phyloP scores from a whole-genome alignment of 2,797 vertebrate species.

The Pipistrellus kuhlii region DNA sequence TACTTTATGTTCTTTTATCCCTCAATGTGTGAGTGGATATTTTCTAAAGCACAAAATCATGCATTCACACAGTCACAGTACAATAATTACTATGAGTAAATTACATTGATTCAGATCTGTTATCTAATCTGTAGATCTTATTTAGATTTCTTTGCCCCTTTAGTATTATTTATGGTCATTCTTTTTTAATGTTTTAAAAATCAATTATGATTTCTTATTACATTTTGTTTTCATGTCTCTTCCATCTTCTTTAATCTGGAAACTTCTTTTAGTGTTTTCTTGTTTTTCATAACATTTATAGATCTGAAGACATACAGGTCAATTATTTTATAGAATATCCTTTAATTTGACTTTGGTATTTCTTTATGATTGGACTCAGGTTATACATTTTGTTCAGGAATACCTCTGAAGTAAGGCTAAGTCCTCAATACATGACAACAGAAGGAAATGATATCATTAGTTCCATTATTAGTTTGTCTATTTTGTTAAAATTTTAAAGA shows the following conservation, averaged over 20 bases:
- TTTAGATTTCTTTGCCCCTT: not conserved
- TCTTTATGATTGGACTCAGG: not conserved
- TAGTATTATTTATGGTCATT: not conserved
- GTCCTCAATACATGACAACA: not conserved
- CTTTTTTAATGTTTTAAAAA: not conserved
- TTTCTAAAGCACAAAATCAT: not conserved
- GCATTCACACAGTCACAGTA: not conserved
- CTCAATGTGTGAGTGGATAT: not conserved
- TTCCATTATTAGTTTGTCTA: not conserved
- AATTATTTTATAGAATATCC: not conserved
- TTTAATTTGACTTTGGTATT: not conserved
- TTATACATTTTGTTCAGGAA: not conserved
- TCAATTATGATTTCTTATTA: not conserved
- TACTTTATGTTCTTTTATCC: not conserved
- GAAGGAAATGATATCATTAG: not conserved
- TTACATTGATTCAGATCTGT: not conserved
- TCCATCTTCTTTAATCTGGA: not conserved
- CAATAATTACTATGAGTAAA: not conserved
- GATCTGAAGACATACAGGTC: not conserved
- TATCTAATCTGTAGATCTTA: not conserved
- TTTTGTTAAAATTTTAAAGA: constrained; percentile 35
- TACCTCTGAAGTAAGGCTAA: not conserved
- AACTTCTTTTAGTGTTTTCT: not conserved
- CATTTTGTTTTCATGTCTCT: not conserved
- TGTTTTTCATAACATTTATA: not conserved